Conservation (phyloP, 2,888 invertebrate genomes). For the Dynastes tityus region DNA sequence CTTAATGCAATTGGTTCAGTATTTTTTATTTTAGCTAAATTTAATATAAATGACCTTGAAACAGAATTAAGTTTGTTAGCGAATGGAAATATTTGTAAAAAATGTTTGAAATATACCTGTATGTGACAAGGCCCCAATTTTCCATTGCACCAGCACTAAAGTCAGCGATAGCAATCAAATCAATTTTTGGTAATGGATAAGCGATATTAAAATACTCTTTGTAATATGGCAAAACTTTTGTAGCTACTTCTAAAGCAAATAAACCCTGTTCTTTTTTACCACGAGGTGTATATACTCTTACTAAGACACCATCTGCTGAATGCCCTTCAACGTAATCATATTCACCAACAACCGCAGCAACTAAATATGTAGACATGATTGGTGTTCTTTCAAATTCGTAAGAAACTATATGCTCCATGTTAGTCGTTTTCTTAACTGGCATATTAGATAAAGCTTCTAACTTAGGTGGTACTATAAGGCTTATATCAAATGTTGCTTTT, state of each 20-base stretch:
- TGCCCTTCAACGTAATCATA: conserved; percentile 92
- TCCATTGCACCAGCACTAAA: conserved; percentile 98
- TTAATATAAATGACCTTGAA: conserved; percentile 1
- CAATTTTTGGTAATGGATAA: conserved; percentile 96
- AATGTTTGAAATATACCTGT: conserved; percentile 64
- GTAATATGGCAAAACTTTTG: conserved; percentile 92
- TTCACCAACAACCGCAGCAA: conserved; percentile 95
- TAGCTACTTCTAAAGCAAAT: conserved; percentile 93
- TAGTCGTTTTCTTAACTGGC: conserved; percentile 74
- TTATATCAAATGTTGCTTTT: conserved; percentile 95
- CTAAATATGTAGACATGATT: conserved; percentile 94
- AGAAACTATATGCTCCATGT: conserved; percentile 55
- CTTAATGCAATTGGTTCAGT: background rate
- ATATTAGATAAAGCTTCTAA: conserved; percentile 94
- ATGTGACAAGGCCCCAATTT: conserved; percentile 96
- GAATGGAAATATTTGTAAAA: background rate
- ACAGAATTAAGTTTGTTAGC: background rate
- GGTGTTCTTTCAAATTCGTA: conserved; percentile 87
- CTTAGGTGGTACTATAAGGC: conserved; percentile 84
- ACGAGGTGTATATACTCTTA: conserved; percentile 87
- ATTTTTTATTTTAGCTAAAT: background rate
- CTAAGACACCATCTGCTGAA: conserved; percentile 85
- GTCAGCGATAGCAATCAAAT: conserved; percentile 95
- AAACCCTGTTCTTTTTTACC: conserved; percentile 93
- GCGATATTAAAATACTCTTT: conserved; percentile 94